These are phyloP conservation scores for Cherax destructor DNA, from an alignment of 1,140 invertebrate genomes.

Conservation along the genomic window DNA sequence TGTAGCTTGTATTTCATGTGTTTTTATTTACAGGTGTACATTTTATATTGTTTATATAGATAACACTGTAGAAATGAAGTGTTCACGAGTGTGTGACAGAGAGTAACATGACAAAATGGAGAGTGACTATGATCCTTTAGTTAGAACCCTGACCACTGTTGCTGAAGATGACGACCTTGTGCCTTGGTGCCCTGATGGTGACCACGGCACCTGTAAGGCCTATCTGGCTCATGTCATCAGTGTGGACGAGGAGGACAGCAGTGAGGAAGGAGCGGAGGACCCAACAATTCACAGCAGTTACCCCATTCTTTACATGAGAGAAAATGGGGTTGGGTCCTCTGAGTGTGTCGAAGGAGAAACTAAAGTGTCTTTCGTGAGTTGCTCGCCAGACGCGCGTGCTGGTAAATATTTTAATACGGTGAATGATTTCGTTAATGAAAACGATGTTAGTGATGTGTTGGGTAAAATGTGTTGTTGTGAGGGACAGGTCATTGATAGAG, in stretches of 20 bases:
- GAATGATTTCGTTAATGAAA: constrained; percentile 9
- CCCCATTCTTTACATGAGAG: constrained; percentile 44
- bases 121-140: constrained; percentile 47
- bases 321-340: constrained; percentile 31
- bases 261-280: constrained; percentile 3
- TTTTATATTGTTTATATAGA: neutral
- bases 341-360: constrained; percentile 10
- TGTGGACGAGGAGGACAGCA: constrained; percentile 41
- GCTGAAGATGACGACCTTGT: constrained; percentile 45
- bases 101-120: constrained; percentile 39
- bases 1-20: neutral
- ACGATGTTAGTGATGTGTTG: neutral
- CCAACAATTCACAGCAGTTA: neutral
- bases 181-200: constrained; percentile 48
- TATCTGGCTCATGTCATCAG: constrained; percentile 56
- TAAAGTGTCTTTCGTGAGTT: constrained; percentile 24
- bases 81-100: neutral
- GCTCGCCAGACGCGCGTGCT: neutral
- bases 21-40: neutral
- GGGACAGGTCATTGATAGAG: neutral
- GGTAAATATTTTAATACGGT: neutral
- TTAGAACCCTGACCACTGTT: constrained; percentile 18
- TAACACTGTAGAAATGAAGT: neutral
- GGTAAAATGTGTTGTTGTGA: neutral
- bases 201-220: constrained; percentile 54